Conservation (phyloP, 2,888 invertebrate species). For the Apamea sordens region DNA sequence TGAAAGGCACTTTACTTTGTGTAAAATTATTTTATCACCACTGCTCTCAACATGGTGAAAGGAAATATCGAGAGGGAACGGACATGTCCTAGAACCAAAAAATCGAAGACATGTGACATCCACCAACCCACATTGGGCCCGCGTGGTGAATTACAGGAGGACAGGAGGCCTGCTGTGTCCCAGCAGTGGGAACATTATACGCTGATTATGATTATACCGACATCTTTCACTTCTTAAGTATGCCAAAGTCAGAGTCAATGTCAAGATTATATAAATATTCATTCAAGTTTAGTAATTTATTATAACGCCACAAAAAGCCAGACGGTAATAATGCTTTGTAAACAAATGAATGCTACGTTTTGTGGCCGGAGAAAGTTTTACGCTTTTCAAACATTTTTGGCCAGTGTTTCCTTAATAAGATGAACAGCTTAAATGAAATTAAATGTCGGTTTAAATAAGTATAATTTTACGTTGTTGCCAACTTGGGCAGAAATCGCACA, state of each 20-base stretch:
- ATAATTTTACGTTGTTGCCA: neutral
- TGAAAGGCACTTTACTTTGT: too few relatives aligned
- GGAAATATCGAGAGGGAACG: too few relatives aligned
- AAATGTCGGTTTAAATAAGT: neutral
- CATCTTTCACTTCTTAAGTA: conserved; percentile 39
- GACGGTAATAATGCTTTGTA: conserved; percentile 10
- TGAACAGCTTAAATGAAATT: neutral
- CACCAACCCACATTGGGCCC: neutral
- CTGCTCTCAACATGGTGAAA: too few relatives aligned
- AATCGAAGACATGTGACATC: neutral
- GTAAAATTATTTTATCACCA: too few relatives aligned
- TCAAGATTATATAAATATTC: conserved; percentile 42
- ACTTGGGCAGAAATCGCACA: neutral
- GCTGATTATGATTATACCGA: neutral
- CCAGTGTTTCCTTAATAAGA: neutral
- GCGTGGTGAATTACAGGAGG: too few relatives aligned
- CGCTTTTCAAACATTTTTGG: neutral
- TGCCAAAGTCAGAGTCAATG: conserved; percentile 34
- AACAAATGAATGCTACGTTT: conserved; percentile 17
- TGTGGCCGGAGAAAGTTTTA: conserved; percentile 4
- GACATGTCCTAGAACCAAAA: too few relatives aligned
- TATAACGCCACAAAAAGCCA: conserved; percentile 3
- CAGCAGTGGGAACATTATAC: neutral
- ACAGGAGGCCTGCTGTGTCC: too few relatives aligned
- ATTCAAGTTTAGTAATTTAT: conserved; percentile 18